Evolutionary conservation across 1,140 invertebrate genomes (phyloP), one percentile per base, ranked within the genome.

Genomic region (Frieseomelitta varia): DNA sequence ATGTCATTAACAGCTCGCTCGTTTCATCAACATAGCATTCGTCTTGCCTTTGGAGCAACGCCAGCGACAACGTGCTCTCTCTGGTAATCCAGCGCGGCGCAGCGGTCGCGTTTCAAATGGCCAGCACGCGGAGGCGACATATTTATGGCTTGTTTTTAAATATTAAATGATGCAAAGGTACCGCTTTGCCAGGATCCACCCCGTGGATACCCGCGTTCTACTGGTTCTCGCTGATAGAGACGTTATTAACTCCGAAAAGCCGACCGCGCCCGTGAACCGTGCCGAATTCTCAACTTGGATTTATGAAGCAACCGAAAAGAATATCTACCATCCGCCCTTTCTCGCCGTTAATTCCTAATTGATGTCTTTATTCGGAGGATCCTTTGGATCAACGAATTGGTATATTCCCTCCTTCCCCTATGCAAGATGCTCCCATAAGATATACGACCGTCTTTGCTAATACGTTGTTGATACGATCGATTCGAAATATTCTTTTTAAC

Each of bases 61-160:
- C 85, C 73, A 84, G 85, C 87, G 85, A 78, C 63, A 67, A 76
- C 82, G 75, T 65, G 77, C 58, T 63, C 84, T 55, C 74, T 2
- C 55, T 74, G 55, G 87, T 93, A 93, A 93, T 93, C 92, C 89
- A 89, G 53, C 39, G 10, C 8, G 39, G 39, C 39, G 39, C 27
- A 61, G 83, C 91, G 91, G 85, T 91, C 91, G 90, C 90, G 87
- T 91, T 90, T 93, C 92, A 92, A 92, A 88, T 89, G 87, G 82
- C 85, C 90, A 93, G 90, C 93, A 93, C 92, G 91, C 92, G 93
- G 88, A 91, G 90, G 78, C 87, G 91, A 91, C 92, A 93, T 94
- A 95, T 95, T 95, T 94, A 95, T 94, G 91, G 93, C 93, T 94
- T 95, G 94, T 95, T 95, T 95, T 95, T 94, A 94, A 95, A 95